These are phyloP conservation scores for Agrotis puta DNA, from an alignment of 2,888 invertebrate species.

Conservation along the genomic window DNA sequence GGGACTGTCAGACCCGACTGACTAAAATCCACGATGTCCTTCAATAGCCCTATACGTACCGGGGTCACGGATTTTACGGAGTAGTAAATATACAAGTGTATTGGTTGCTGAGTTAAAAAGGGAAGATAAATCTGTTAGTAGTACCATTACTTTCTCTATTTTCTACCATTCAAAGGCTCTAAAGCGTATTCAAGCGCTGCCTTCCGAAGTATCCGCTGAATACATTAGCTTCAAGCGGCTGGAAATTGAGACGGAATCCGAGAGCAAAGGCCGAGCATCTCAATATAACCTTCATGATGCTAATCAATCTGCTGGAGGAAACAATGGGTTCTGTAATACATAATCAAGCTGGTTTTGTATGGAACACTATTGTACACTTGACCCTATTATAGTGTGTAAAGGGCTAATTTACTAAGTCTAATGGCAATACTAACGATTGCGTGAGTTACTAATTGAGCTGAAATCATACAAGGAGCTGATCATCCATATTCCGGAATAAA, in stretches of 20 bases:
- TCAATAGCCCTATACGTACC: too few species aligned
- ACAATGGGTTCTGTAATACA: slow-evolving; percentile 28
- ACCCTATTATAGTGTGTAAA: not conserved
- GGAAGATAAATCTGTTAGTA: not conserved
- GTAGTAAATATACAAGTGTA: too few species aligned
- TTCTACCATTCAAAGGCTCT: not conserved
- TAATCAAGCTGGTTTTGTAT: slow-evolving; percentile 14
- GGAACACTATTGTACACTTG: not conserved
- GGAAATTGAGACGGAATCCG: slow-evolving; percentile 52
- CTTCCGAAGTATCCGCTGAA: slow-evolving; percentile 13
- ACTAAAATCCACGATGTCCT: too few species aligned
- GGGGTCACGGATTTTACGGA: too few species aligned
- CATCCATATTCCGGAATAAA: too few species aligned
- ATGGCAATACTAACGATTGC: not conserved
- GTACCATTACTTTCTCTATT: not conserved
- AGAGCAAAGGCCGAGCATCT: slow-evolving; percentile 29
- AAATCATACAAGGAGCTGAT: not conserved
- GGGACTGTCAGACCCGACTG: too few species aligned
- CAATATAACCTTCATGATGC: slow-evolving; percentile 49
- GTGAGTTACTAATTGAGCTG: not conserved
- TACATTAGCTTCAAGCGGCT: slow-evolving; percentile 38
- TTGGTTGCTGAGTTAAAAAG: too few species aligned
- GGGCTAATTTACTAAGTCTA: slow-evolving; percentile 2
- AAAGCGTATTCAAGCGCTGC: slow-evolving; percentile 5
- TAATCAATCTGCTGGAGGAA: slow-evolving; percentile 35